Percentiles rank a stretch among this genome's conserved stretches.
phyloP scores from a whole-genome alignment of 2,888 invertebrate genomes.

The Spatulosminthurus flaviceps region DNA sequence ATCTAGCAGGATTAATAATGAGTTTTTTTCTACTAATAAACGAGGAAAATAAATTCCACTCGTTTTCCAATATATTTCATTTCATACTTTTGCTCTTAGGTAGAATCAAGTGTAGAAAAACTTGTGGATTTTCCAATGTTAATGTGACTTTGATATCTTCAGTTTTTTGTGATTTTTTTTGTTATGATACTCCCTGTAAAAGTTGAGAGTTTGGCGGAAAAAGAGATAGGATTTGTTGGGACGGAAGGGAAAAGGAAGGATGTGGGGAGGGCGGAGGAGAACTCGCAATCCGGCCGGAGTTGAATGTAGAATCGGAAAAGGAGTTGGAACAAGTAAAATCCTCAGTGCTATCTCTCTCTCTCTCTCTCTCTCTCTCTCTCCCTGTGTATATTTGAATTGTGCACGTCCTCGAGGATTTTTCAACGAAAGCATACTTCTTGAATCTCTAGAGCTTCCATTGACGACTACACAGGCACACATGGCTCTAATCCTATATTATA shows the following conservation, averaged over 20 bases:
- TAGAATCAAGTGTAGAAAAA: too few species aligned
- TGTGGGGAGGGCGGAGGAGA: constrained; percentile 30
- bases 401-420: constrained; percentile 44
- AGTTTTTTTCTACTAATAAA: too few species aligned
- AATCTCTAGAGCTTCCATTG: constrained; percentile 38
- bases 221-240: constrained; percentile 22
- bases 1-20: too few species aligned
- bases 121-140: too few species aligned
- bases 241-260: constrained; percentile 29
- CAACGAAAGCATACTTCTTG: constrained; percentile 36
- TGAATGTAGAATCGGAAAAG: constrained; percentile 41
- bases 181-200: neutral
- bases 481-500: constrained; percentile 43
- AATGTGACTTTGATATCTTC: too few species aligned
- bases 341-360: constrained; percentile 7
- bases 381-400: constrained; percentile 41
- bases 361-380: constrained; percentile 11
- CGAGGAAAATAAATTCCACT: too few species aligned
- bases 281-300: constrained; percentile 36
- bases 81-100: too few species aligned
- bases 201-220: constrained; percentile 21
- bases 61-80: too few species aligned
- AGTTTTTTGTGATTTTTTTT: too few species aligned
- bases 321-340: constrained; percentile 15
- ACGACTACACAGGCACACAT: constrained; percentile 6